Percentiles rank a stretch among this genome's conserved stretches.
Conservation (phyloP, 2,113 vertebrate species). For the Oryzias curvinotus region DNA sequence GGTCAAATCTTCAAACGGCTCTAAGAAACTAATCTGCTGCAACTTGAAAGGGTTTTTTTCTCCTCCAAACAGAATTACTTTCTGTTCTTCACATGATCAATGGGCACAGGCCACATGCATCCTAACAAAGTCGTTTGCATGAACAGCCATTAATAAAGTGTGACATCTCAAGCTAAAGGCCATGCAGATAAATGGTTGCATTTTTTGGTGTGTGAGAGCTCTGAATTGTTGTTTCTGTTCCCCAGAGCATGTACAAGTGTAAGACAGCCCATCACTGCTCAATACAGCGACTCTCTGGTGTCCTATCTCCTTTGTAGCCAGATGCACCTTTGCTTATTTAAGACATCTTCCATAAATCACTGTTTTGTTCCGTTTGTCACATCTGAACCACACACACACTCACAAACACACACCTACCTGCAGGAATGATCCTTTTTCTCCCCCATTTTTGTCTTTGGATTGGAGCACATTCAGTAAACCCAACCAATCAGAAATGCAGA, state of each 20-base stretch:
- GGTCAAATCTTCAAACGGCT: not conserved
- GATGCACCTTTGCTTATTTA: conserved; percentile 42
- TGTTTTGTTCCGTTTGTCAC: conserved; percentile 48
- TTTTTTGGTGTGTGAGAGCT: conserved; percentile 35
- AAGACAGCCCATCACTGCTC: conserved; percentile 41
- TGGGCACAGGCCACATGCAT: conserved; percentile 45
- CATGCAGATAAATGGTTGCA: conserved; percentile 57
- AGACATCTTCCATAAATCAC: conserved; percentile 62
- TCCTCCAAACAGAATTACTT: conserved; percentile 9
- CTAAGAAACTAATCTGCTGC: not conserved
- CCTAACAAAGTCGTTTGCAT: conserved; percentile 59
- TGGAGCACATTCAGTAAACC: conserved; percentile 18
- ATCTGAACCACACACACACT: conserved; percentile 30
- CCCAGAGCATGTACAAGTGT: conserved; percentile 40
- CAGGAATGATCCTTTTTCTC: too few relatives aligned
- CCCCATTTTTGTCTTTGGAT: too few relatives aligned
- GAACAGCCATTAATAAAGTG: conserved; percentile 70
- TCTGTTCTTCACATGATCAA: conserved; percentile 16
- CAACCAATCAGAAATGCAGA: conserved; percentile 10
- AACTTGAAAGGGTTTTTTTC: not conserved
- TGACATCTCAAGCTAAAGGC: conserved; percentile 63
- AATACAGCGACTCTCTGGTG: conserved; percentile 46
- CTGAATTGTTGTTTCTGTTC: conserved; percentile 41
- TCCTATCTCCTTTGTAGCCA: conserved; percentile 46
- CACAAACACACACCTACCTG: not conserved